phyloP scores from a whole-genome alignment of 2,113 vertebrate species.

The Xiphias gladius region DNA sequence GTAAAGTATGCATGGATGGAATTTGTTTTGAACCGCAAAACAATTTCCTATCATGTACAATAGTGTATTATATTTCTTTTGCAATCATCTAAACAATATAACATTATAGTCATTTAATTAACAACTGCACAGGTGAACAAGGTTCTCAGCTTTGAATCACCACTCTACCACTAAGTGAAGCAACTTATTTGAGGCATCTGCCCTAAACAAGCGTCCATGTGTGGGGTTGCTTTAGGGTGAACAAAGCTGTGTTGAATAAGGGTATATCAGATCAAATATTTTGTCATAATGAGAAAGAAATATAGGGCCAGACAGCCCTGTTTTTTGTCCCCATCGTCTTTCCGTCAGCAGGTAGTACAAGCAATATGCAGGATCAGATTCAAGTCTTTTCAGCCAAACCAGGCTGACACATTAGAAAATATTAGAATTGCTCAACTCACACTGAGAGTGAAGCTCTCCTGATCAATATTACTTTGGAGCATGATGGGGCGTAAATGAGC shows the following conservation, averaged over 20 bases:
- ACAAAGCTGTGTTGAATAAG: too few species aligned
- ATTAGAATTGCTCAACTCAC: conserved; percentile 45
- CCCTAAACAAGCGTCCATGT: not conserved
- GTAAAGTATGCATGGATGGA: too few species aligned
- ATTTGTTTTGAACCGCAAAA: not conserved
- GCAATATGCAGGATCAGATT: conserved; percentile 2
- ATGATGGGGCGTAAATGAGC: conserved; percentile 71
- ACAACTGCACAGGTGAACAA: not conserved
- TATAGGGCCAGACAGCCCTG: not conserved
- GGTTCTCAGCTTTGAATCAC: not conserved
- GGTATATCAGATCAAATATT: not conserved
- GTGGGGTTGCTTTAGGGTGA: not conserved
- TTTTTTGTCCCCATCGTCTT: not conserved
- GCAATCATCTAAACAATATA: not conserved
- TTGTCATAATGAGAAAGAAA: not conserved
- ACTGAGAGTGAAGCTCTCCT: conserved; percentile 49
- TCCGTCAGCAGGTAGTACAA: not conserved
- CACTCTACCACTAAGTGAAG: not conserved
- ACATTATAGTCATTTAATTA: not conserved
- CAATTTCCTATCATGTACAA: not conserved
- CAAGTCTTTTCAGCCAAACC: not conserved
- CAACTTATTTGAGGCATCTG: not conserved
- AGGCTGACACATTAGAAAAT: conserved; percentile 27
- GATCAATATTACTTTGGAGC: conserved; percentile 78
- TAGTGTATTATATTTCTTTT: not conserved